Evolutionary conservation across 2,888 invertebrate genomes (phyloP), one percentile per base, ranked within the genome.

Genomic region (Crocallis elinguaria): DNA sequence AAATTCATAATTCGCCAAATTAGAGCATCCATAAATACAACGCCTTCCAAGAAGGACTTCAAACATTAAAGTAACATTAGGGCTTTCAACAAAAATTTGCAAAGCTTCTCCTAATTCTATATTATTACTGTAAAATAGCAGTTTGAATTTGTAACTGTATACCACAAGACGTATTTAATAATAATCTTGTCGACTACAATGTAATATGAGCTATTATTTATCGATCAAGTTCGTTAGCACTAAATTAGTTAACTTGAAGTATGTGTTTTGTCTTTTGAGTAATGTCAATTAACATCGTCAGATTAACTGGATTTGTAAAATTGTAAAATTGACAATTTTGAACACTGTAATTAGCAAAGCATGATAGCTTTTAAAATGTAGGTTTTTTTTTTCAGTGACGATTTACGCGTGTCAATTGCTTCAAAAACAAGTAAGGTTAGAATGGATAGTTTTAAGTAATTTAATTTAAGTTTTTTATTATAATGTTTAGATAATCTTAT

Each of bases 61-160:
- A 4, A n/a, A 25, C 23, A 45, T 52, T 52, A 52, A 35, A 51
- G 13, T 35, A 35, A 14, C 45, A 51, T 51, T 51, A 51, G 35
- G 36, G 14, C 1, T 35, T 39, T 49, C 21, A 1, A 27, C 25
- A 14, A 38, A 43, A 38, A 21, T 21, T 35, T 30, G 23, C 7
- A 33, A 33, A 16, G 19, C 21, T 29, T 5, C 13, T 23, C 21
- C 19, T 27, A 14, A 49, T 43, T 36, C 27, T 30, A 33, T 42
- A n/a, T 36, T 43, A 32, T 43, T 27, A 21, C 37, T 14, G 3
- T 21, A 37, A 9, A 23, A 37, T 14, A 12, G 14, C 6, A 14
- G 7, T n/a, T 27, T 2, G 27, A n/a, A 9, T n/a, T 4, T 0
- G 5, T 16, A 3, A n/a, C 29, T 4, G 3, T 12, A 17, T 0